These are phyloP conservation scores for Linepithema humile DNA, from an alignment of 1,140 invertebrate genomes.

Conservation along the genomic window DNA sequence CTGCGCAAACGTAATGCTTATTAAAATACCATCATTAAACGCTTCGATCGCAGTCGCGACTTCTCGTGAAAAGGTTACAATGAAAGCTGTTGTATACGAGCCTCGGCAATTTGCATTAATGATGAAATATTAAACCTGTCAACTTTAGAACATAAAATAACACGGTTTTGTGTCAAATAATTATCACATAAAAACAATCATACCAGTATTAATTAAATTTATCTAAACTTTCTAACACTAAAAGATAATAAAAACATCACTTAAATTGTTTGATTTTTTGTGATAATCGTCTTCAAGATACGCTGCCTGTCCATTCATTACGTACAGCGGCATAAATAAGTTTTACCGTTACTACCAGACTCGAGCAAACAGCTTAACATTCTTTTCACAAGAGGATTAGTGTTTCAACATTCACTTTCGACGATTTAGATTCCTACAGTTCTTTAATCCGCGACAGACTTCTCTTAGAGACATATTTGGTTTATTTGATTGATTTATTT, in stretches of 20 bases:
- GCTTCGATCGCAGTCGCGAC: conserved; percentile 54
- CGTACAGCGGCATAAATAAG: neutral
- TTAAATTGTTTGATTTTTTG: neutral
- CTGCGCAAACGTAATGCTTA: conserved; percentile 65
- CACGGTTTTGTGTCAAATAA: neutral
- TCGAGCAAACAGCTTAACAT: neutral
- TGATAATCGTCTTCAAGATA: neutral
- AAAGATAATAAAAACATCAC: neutral
- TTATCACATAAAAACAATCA: neutral
- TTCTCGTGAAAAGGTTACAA: conserved; percentile 40
- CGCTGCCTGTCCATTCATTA: neutral
- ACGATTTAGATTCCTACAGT: no score
- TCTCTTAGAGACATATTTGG: no score
- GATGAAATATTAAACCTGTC: neutral
- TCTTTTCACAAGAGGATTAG: neutral
- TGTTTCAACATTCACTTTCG: no score
- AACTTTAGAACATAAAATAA: conserved; percentile 16
- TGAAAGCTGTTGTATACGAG: conserved; percentile 37
- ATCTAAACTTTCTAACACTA: neutral
- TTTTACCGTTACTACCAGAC: neutral
- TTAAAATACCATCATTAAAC: conserved; percentile 70
- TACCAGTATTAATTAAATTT: neutral
- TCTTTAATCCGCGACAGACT: no score
- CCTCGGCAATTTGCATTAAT: neutral
- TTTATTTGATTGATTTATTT: neutral